Conservation (phyloP, 2,797 vertebrate species). For the Scolopax bukidnonensis region DNA sequence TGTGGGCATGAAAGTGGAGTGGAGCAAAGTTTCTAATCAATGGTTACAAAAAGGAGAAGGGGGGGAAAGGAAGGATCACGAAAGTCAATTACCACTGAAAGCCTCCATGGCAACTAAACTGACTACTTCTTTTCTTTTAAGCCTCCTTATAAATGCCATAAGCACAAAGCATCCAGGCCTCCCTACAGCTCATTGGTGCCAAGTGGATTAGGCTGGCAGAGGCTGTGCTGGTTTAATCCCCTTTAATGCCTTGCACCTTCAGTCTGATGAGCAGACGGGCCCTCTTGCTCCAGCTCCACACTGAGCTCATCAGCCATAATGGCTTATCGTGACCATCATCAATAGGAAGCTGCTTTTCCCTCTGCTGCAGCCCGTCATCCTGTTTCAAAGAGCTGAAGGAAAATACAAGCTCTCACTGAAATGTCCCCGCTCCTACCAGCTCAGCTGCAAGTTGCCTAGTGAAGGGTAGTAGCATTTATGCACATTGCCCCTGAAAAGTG, state of each 20-base stretch:
- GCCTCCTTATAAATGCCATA: constrained; percentile 16
- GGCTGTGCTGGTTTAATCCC: constrained; percentile 55
- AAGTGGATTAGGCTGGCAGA: constrained; percentile 69
- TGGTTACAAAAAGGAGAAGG: not conserved
- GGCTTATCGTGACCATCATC: not conserved
- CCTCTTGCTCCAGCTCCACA: not conserved
- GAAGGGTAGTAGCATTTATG: not conserved
- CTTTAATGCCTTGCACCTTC: constrained; percentile 53
- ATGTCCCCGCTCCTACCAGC: not conserved
- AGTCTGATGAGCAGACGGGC: constrained; percentile 46
- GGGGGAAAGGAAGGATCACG: not conserved
- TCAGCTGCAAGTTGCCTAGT: not conserved
- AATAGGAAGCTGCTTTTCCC: not conserved
- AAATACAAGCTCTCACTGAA: not conserved
- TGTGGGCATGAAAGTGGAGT: not conserved
- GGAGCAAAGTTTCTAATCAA: not conserved
- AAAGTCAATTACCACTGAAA: constrained; percentile 40
- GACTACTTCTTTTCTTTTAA: constrained; percentile 53
- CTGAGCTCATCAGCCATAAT: constrained; percentile 32
- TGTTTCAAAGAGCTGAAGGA: not conserved
- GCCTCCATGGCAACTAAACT: constrained; percentile 37
- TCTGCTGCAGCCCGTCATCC: not conserved
- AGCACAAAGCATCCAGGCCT: constrained; percentile 55
- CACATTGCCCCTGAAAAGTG: not conserved
- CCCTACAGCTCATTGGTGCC: constrained; percentile 64